Conservation (phyloP, 2,113 vertebrate species). For the Thalassarche chlororhynchos region DNA sequence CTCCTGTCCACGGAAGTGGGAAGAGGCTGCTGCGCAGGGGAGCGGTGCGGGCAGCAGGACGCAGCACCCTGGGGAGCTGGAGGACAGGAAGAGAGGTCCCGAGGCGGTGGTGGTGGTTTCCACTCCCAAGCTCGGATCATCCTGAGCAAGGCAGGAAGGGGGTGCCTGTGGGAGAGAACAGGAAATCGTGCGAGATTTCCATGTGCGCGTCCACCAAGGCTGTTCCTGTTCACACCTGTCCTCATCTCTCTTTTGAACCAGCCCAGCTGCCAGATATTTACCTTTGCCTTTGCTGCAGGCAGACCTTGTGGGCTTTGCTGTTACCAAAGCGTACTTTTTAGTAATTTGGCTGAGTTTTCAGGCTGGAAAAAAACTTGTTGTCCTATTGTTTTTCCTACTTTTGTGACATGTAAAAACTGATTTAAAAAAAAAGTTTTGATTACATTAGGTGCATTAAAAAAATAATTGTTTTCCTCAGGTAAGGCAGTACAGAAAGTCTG, state of each 20-base stretch:
- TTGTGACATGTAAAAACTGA: not conserved
- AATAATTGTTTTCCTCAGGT: not conserved
- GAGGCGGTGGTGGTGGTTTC: not conserved
- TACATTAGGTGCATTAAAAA: not conserved
- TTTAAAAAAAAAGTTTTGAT: not conserved
- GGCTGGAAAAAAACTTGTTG: not conserved
- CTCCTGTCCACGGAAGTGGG: constrained; percentile 25
- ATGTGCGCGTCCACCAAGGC: not conserved
- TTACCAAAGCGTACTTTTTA: not conserved
- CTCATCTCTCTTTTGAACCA: not conserved
- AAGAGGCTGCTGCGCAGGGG: not conserved
- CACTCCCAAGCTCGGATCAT: constrained; percentile 9
- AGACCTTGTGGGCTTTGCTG: not conserved
- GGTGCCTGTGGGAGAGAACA: constrained; percentile 35
- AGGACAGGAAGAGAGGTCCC: constrained; percentile 42
- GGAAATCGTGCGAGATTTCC: not conserved
- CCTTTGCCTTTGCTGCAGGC: not conserved
- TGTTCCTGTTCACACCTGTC: constrained; percentile 49
- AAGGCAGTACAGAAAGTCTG: not conserved
- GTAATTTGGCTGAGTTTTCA: not conserved
- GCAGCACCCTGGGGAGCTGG: constrained; percentile 6
- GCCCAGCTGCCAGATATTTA: constrained; percentile 16
- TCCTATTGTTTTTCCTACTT: not conserved
- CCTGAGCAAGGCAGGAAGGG: constrained; percentile 46
- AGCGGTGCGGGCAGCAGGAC: not conserved